A percentile compares a stretch with the other conserved stretches of the same genome.
Conservation (phyloP, 2,888 invertebrate genomes). For the Diarsia dahlii region DNA sequence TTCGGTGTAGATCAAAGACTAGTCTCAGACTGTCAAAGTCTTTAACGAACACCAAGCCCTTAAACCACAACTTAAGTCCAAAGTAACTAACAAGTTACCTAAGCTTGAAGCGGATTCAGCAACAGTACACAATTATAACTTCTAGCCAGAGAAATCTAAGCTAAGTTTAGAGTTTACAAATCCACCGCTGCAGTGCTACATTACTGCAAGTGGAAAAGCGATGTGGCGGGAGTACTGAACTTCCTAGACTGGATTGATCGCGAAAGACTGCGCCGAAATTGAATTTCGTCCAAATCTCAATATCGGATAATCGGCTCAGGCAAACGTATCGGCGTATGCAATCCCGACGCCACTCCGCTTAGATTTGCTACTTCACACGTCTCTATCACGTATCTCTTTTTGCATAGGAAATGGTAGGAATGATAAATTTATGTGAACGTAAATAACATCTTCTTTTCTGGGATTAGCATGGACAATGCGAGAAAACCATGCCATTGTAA, state of each 20-base stretch:
- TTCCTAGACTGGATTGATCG: constrained; percentile 68
- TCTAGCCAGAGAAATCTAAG: constrained; percentile 37
- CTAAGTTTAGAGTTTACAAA: constrained; percentile 47
- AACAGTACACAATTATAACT: constrained; percentile 50
- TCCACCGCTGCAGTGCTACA: constrained; percentile 40
- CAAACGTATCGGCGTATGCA: constrained; percentile 75
- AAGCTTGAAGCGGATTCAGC: constrained; percentile 39
- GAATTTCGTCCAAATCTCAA: constrained; percentile 82
- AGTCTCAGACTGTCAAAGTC: constrained; percentile 32
- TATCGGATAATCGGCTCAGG: constrained; percentile 84
- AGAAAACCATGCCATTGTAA: neutral
- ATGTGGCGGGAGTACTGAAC: constrained; percentile 48
- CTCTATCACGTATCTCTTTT: constrained; percentile 29
- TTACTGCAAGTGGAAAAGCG: constrained; percentile 41
- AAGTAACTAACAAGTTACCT: constrained; percentile 51
- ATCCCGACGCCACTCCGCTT: constrained; percentile 70
- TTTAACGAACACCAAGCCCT: constrained; percentile 34
- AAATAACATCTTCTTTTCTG: neutral
- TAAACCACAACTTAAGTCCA: constrained; percentile 26
- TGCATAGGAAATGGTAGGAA: constrained; percentile 4
- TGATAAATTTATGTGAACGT: constrained; percentile 14
- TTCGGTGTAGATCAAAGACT: constrained; percentile 22
- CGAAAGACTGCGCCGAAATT: constrained; percentile 80
- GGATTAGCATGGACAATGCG: neutral
- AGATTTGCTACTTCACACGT: constrained; percentile 62